Evolutionary conservation across 2,888 invertebrate species (phyloP).

Genomic region (Zele albiditarsus): DNA sequence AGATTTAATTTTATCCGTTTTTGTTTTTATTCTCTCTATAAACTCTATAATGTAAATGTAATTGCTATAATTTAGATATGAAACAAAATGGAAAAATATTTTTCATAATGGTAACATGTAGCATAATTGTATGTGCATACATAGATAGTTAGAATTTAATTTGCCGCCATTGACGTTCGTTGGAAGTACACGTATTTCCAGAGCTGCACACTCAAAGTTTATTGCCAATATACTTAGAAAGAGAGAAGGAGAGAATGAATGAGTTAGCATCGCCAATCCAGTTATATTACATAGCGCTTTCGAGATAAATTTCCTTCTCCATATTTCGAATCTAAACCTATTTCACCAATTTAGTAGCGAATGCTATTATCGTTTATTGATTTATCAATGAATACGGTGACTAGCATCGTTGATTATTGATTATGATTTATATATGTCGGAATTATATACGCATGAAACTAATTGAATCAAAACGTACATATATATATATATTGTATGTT

Average conservation of each 20-base stretch:
- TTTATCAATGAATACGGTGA: no score
- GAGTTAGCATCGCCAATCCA: not conserved
- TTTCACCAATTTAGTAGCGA: no score
- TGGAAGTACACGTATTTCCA: slow-evolving; percentile 30
- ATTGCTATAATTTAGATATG: slow-evolving; percentile 30
- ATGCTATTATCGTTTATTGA: no score
- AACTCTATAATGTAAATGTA: slow-evolving; percentile 30
- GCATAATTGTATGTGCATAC: not conserved
- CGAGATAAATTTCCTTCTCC: no score
- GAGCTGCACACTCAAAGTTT: no score
- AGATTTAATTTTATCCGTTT: slow-evolving; percentile 5
- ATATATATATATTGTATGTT: not conserved
- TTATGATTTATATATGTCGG: no score
- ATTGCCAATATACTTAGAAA: no score
- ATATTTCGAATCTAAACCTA: no score
- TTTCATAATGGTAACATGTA: no score
- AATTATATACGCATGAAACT: no score
- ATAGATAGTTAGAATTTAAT: slow-evolving; percentile 41
- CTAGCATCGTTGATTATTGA: no score
- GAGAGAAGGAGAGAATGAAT: not conserved
- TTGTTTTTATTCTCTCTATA: not conserved
- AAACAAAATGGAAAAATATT: slow-evolving; percentile 23
- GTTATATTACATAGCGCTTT: not conserved
- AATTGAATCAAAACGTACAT: no score
- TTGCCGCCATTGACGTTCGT: slow-evolving; percentile 43